phyloP scores from a whole-genome alignment of 2,797 vertebrate genomes.

The Lagocephalus sceleratus region DNA sequence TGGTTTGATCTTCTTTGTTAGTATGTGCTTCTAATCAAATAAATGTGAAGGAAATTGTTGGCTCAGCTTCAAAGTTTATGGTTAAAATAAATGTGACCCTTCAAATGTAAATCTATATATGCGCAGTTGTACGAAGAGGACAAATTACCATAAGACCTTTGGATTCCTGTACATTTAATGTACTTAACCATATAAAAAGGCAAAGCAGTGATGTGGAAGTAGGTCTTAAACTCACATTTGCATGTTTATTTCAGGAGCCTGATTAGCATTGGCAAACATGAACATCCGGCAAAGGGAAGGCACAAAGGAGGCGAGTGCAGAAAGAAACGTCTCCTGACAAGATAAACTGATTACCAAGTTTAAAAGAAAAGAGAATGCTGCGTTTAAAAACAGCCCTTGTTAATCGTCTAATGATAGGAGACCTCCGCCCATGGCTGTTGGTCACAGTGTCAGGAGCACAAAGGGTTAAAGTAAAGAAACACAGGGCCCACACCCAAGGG shows the following conservation, averaged over 20 bases:
- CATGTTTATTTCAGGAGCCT: slow-evolving; percentile 67
- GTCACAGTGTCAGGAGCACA: too few species aligned
- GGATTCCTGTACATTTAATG: slow-evolving; percentile 18
- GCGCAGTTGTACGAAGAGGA: background rate
- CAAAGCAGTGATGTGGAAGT: slow-evolving; percentile 49
- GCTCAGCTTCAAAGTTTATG: background rate
- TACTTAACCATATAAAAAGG: slow-evolving; percentile 25
- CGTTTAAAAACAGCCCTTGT: slow-evolving; percentile 24
- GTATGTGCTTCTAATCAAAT: background rate
- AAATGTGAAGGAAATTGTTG: background rate
- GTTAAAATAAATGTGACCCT: background rate
- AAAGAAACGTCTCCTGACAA: slow-evolving; percentile 45
- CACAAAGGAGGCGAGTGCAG: slow-evolving; percentile 7
- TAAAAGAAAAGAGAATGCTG: slow-evolving; percentile 32
- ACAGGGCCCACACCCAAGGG: too few species aligned
- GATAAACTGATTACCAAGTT: slow-evolving; percentile 43
- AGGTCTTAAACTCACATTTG: slow-evolving; percentile 63
- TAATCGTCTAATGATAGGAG: slow-evolving; percentile 19
- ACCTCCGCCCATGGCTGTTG: too few species aligned
- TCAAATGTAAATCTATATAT: background rate
- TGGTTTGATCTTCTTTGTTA: too few species aligned
- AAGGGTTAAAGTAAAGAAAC: too few species aligned
- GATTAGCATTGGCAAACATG: slow-evolving; percentile 66
- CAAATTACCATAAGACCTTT: slow-evolving; percentile 4
- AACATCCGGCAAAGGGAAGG: slow-evolving; percentile 27